Evolutionary conservation across 2,113 vertebrate species (phyloP).

Genomic region (Aspidoscelis tigris): DNA sequence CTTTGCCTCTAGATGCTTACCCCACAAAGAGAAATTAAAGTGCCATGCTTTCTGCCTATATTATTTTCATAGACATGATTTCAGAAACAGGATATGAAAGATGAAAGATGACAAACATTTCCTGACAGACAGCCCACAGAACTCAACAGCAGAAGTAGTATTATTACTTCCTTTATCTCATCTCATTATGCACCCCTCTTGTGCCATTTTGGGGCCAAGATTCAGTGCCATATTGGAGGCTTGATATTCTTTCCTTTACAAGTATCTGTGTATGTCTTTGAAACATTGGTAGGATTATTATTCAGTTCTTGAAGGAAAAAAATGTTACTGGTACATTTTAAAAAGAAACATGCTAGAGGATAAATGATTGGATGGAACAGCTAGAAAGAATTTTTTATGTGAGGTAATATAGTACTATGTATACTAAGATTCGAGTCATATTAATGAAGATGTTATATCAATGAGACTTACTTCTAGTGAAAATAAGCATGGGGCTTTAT

Average conservation of each 20-base stretch:
- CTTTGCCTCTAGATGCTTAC: slow-evolving; percentile 30
- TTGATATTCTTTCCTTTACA: slow-evolving; percentile 70
- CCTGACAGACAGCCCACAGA: slow-evolving; percentile 37
- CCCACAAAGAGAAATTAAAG: slow-evolving; percentile 59
- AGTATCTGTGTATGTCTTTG: slow-evolving; percentile 40
- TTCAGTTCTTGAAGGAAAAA: slow-evolving; percentile 31
- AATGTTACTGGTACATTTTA: slow-evolving; percentile 10
- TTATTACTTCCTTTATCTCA: slow-evolving; percentile 68
- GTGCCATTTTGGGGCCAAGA: slow-evolving; percentile 56
- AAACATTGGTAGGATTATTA: slow-evolving; percentile 39
- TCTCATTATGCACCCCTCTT: slow-evolving; percentile 68
- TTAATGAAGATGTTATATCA: background rate
- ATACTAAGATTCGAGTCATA: background rate
- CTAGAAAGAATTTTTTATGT: background rate
- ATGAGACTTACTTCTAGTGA: background rate
- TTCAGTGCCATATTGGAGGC: slow-evolving; percentile 41
- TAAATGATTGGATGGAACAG: slow-evolving; percentile 3
- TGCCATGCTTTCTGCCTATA: slow-evolving; percentile 31
- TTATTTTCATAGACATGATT: slow-evolving; percentile 47
- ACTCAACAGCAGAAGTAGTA: slow-evolving; percentile 55
- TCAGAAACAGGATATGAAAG: slow-evolving; percentile 55
- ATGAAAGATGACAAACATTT: slow-evolving; percentile 55
- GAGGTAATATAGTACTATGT: too few relatives aligned
- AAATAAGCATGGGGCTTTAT: background rate
- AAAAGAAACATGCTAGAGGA: background rate